phyloP scores from a whole-genome alignment of 2,888 invertebrate genomes.

The Portevinia maculata region DNA sequence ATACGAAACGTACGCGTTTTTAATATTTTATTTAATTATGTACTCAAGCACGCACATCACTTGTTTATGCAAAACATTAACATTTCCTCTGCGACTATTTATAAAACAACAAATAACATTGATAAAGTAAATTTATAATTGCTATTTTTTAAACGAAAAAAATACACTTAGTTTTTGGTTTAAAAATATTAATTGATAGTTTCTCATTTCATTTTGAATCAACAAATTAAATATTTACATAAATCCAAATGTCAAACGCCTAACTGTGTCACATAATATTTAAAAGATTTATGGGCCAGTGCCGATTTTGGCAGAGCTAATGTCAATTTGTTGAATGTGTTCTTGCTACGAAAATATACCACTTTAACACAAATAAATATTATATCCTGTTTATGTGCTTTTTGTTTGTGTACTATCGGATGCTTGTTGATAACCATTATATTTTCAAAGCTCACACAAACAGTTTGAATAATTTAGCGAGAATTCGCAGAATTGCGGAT shows the following conservation, averaged over 20 bases:
- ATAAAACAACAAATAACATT: constrained; percentile 21
- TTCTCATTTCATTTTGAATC: constrained; percentile 1
- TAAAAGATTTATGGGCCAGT: background rate
- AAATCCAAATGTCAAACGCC: background rate
- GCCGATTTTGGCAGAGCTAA: background rate
- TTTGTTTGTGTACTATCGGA: too few species aligned
- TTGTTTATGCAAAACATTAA: constrained; percentile 14
- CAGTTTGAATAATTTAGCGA: too few species aligned
- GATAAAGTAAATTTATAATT: constrained; percentile 32
- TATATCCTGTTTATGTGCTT: too few species aligned
- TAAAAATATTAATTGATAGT: constrained; percentile 31
- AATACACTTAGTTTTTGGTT: constrained; percentile 18
- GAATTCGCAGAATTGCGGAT: too few species aligned
- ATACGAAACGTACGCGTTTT: constrained; percentile 10
- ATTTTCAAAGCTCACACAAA: too few species aligned
- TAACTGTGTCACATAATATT: background rate
- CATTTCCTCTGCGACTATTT: constrained; percentile 11
- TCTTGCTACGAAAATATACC: background rate
- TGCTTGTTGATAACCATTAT: too few species aligned
- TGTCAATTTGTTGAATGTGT: background rate
- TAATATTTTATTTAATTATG: constrained; percentile 44
- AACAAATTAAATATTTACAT: background rate
- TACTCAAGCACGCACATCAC: constrained; percentile 26
- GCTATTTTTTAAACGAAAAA: constrained; percentile 13
- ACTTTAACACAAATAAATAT: too few species aligned